These are phyloP conservation scores for Trachelus stipa DNA, from an alignment of 2,888 invertebrate species.

Conservation along the genomic window DNA sequence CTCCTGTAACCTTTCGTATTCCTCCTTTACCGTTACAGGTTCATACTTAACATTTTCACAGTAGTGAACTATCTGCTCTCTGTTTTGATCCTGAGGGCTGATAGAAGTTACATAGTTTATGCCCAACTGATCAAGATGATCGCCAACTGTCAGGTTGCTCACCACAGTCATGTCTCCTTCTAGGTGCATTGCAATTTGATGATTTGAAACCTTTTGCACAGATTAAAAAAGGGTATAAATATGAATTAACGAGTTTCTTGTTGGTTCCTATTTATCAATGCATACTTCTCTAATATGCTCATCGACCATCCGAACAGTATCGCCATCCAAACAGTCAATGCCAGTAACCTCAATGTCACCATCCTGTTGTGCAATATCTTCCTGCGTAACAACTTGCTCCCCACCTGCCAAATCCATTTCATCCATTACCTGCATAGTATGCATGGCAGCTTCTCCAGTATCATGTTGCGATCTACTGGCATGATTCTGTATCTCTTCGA, in stretches of 20 bases:
- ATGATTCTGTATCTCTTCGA: conserved; percentile 47
- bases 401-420: conserved; percentile 57
- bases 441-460: conserved; percentile 40
- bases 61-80: conserved; percentile 55
- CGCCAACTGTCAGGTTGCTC: conserved; percentile 53
- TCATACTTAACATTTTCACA: conserved; percentile 56
- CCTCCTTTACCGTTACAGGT: conserved; percentile 46
- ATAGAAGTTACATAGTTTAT: conserved; percentile 63
- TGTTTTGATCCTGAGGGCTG: conserved; percentile 46
- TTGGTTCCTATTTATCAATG: neutral
- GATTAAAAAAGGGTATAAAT: neutral
- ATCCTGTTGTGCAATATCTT: conserved; percentile 54
- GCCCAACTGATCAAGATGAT: conserved; percentile 55
- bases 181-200: conserved; percentile 60
- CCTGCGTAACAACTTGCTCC: conserved; percentile 58
- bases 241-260: neutral
- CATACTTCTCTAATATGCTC: conserved; percentile 53
- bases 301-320: conserved; percentile 60
- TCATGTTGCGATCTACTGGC: conserved; percentile 26
- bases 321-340: conserved; percentile 59
- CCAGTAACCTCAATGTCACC: conserved; percentile 54
- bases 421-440: conserved; percentile 57
- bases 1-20: conserved; percentile 51
- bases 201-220: conserved; percentile 53
- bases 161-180: conserved; percentile 59